Percentiles rank a stretch among this genome's conserved stretches.
These are phyloP conservation scores for Cirrhinus mrigala DNA, from an alignment of 2,797 vertebrate genomes.

Conservation along the genomic window DNA sequence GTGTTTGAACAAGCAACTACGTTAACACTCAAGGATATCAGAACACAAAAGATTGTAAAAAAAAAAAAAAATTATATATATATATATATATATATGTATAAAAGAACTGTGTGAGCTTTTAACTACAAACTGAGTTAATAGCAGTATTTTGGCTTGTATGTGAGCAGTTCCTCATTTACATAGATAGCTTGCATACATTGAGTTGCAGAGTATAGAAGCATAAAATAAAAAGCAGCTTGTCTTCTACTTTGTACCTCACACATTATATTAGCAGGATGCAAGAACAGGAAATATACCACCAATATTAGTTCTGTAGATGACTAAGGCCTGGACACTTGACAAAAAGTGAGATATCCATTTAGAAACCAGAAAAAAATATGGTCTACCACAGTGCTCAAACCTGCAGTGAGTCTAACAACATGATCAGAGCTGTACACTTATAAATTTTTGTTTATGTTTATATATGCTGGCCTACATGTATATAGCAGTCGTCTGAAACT, in stretches of 20 bases:
- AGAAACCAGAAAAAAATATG: neutral
- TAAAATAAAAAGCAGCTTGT: neutral
- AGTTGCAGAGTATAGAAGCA: neutral
- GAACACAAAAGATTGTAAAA: neutral
- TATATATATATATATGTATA: neutral
- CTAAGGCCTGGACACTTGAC: neutral
- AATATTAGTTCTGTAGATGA: neutral
- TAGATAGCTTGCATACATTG: neutral
- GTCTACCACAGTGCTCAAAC: neutral
- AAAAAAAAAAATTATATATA: too few species aligned
- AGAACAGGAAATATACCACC: neutral
- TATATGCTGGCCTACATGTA: neutral
- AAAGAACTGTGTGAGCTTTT: neutral
- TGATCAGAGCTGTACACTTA: neutral
- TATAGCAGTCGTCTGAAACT: neutral
- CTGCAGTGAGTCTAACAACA: neutral
- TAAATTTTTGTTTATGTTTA: neutral
- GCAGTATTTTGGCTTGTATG: neutral
- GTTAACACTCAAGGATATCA: neutral
- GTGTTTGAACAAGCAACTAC: slow-evolving; percentile 23
- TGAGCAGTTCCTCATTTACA: neutral
- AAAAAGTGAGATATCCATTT: neutral
- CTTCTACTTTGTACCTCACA: neutral
- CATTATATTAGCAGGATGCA: neutral
- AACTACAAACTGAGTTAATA: neutral